Base-by-base conservation (phyloP, 2,797 vertebrate species). In the Rhabdomys pumilio region DNA sequence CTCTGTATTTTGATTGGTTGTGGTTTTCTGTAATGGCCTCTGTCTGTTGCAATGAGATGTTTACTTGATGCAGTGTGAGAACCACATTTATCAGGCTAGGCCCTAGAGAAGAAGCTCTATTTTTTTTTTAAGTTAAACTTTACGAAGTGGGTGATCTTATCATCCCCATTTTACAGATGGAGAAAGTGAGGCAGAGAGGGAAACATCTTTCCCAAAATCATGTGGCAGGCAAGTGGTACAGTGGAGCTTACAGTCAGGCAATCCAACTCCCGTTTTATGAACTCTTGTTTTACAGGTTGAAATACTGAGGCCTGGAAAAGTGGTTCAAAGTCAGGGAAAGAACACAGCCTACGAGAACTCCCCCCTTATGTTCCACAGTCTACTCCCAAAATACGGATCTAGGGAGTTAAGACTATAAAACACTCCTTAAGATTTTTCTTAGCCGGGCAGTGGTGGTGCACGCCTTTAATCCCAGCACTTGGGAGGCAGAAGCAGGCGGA, bases 151-250 rank as follows among this genome's bases (percentile, higher is more conserved):
- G 29, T 82, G 90, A 65, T 95, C 29, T 94, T 75, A 86, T 13
- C 44, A 69, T n/a, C 65, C 85, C 65, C 73, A 82, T n/a, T 95
- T 91, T 69, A 89, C 67, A 94, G 93, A 83, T 38, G 61, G 82
- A 80, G 84, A 94, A 87, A 79, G n/a, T 22, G 73, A 96, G 94
- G 61, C n/a, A 55, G 41, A 53, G 73, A 88, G 10, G n/a, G 69
- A 81, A 67, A 26, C 10, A 1, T 82, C 44, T 89, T 89, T 87
- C n/a, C 76, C 59, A 89, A 89, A 55, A 41, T 80, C 47, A 26
- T 0, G 3, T 34, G 63, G 24, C 88, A 67, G 86, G 26, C 69
- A 38, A 90, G 55, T 3, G 34, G 53, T 26, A 4, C 3, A 1
- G 19, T 67, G 91, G 38, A 29, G n/a, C 44, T 75, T 67, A 81